Percentiles rank a stretch among this genome's conserved stretches.
These are phyloP conservation scores for Enteromius argenteus DNA, from an alignment of 2,797 vertebrate genomes.

Conservation along the genomic window DNA sequence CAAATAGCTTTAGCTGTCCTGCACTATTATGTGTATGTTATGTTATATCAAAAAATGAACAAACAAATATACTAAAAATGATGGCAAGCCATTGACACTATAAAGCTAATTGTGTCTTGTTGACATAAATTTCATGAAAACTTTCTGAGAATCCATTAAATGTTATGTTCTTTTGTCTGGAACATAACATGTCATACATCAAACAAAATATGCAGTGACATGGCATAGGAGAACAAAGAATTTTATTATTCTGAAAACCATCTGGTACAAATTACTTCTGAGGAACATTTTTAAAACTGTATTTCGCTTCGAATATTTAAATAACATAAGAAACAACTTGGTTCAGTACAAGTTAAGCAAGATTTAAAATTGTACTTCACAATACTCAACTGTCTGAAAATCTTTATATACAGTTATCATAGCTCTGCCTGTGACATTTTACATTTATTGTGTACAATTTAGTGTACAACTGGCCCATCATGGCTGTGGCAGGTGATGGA, in stretches of 20 bases:
- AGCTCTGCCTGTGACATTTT: not conserved
- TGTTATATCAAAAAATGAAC: too few species aligned
- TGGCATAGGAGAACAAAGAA: too few species aligned
- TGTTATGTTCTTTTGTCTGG: too few species aligned
- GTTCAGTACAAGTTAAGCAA: not conserved
- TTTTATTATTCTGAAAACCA: not conserved
- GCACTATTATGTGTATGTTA: too few species aligned
- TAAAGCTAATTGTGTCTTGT: too few species aligned
- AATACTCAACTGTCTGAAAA: not conserved
- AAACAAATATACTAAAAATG: too few species aligned
- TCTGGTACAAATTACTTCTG: not conserved
- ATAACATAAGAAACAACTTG: not conserved
- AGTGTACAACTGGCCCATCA: not conserved
- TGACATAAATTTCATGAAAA: too few species aligned
- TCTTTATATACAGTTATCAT: not conserved
- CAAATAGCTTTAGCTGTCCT: too few species aligned
- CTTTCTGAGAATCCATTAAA: not conserved
- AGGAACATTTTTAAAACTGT: not conserved
- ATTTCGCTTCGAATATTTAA: not conserved
- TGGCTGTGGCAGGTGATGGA: not conserved
- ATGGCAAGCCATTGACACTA: too few species aligned
- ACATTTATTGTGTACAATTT: not conserved
- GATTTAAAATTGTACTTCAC: not conserved
- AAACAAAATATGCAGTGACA: too few species aligned
- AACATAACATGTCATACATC: too few species aligned